Evolutionary conservation across 2,888 invertebrate species (phyloP).

Genomic region (Asteroscopus sphinx): DNA sequence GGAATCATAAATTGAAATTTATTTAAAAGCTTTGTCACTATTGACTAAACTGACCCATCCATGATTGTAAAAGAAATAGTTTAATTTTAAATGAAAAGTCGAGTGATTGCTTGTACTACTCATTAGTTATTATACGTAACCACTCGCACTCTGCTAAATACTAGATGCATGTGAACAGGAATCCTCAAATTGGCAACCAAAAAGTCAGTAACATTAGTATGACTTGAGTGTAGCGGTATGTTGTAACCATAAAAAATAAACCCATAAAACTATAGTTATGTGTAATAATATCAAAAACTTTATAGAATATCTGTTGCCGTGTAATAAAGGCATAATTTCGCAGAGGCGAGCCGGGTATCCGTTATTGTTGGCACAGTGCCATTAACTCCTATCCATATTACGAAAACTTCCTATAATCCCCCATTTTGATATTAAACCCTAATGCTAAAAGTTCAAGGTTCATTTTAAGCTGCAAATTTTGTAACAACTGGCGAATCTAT

Average conservation of each 20-base stretch:
- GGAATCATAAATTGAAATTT: too few species aligned
- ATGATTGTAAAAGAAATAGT: too few species aligned
- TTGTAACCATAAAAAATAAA: constrained; percentile 33
- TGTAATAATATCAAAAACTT: constrained; percentile 37
- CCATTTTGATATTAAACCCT: constrained; percentile 70
- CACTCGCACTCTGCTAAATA: too few species aligned
- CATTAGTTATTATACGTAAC: too few species aligned
- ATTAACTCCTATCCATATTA: constrained; percentile 77
- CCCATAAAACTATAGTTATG: constrained; percentile 26
- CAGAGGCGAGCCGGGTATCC: constrained; percentile 63
- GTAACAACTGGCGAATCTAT: constrained; percentile 54
- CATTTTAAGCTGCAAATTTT: constrained; percentile 49
- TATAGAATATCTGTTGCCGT: constrained; percentile 61
- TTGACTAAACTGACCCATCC: too few species aligned
- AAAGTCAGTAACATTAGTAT: not conserved
- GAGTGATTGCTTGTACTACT: too few species aligned
- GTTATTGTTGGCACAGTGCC: constrained; percentile 78
- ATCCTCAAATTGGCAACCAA: too few species aligned
- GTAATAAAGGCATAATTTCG: constrained; percentile 68
- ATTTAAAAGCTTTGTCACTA: too few species aligned
- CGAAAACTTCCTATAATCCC: constrained; percentile 72
- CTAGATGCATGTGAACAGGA: too few species aligned
- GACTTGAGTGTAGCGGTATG: not conserved
- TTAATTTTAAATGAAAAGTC: too few species aligned
- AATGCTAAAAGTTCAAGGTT: constrained; percentile 60